Evolutionary conservation across 2,113 vertebrate genomes (phyloP).

Genomic region (Cricetomys ansorgei): DNA sequence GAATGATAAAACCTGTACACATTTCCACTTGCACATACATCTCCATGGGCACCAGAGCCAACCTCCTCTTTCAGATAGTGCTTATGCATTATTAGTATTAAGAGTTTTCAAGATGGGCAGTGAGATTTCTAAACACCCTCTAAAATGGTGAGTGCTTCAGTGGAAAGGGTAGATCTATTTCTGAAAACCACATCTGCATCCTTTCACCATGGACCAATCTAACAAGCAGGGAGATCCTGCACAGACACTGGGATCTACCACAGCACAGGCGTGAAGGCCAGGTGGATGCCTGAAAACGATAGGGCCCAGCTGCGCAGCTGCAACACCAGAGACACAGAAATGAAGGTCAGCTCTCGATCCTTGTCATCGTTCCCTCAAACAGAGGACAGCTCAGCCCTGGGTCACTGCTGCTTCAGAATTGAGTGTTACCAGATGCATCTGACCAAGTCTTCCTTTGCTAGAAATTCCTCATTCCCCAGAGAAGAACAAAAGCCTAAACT

Average conservation of each 20-base stretch:
- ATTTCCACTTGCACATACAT: accelerated
- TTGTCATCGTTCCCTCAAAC: too few relatives aligned
- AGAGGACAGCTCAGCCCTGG: neutral
- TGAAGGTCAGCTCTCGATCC: neutral
- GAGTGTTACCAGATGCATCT: neutral
- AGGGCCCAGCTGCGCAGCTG: neutral
- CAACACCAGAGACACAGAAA: neutral
- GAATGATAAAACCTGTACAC: neutral
- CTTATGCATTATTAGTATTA: conserved; percentile 53
- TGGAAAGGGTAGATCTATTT: conserved; percentile 30
- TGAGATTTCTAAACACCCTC: conserved; percentile 60
- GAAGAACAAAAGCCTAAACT: neutral
- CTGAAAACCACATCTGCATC: conserved; percentile 46
- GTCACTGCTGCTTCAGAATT: neutral
- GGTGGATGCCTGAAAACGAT: neutral
- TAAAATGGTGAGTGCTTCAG: conserved; percentile 26
- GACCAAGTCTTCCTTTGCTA: neutral
- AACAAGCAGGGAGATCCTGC: neutral
- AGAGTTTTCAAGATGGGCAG: conserved; percentile 52
- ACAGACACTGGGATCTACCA: neutral
- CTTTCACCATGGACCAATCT: conserved; percentile 24
- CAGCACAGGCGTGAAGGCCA: neutral
- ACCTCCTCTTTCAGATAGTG: conserved; percentile 69
- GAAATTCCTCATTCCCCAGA: neutral
- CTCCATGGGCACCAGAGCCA: conserved; percentile 25